Conservation (phyloP, 1,140 invertebrate species). For the Kradibia gibbosae region DNA sequence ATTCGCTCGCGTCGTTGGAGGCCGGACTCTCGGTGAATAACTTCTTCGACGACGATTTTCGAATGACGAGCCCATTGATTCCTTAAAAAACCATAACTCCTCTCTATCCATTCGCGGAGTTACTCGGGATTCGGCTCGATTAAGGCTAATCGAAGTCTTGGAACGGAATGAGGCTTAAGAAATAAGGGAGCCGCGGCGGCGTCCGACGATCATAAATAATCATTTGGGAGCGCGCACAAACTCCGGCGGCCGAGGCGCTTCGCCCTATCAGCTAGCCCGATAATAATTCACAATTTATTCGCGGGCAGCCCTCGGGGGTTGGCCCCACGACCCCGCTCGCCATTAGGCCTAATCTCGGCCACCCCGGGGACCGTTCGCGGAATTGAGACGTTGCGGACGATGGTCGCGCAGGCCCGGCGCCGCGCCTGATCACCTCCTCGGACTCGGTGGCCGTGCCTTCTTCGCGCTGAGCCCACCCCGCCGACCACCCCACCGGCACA, state of each 20-base stretch:
- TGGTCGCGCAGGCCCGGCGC: constrained; percentile 58
- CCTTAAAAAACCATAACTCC: not conserved
- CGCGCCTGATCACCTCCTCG: not conserved
- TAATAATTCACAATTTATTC: constrained; percentile 28
- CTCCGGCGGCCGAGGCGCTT: not conserved
- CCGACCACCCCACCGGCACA: not conserved
- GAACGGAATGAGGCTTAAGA: constrained; percentile 58
- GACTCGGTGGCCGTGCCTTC: not conserved
- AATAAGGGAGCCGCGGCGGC: constrained; percentile 56
- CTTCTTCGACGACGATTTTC: not conserved
- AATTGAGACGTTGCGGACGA: constrained; percentile 49
- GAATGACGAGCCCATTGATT: not conserved
- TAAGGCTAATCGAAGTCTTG: constrained; percentile 63
- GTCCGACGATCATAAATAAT: constrained; percentile 64
- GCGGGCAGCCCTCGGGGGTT: not conserved
- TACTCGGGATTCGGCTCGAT: constrained; percentile 40
- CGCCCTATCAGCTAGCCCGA: not conserved
- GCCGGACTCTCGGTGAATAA: not conserved
- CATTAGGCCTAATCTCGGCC: not conserved
- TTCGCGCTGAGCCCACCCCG: not conserved
- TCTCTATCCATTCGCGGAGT: not conserved
- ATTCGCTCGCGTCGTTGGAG: too few species aligned
- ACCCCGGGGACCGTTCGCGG: constrained; percentile 12
- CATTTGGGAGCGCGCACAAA: constrained; percentile 59
- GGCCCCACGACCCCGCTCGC: not conserved